These are phyloP conservation scores for Rhabdornis inornatus DNA, from an alignment of 2,113 vertebrate species.

Conservation along the genomic window DNA sequence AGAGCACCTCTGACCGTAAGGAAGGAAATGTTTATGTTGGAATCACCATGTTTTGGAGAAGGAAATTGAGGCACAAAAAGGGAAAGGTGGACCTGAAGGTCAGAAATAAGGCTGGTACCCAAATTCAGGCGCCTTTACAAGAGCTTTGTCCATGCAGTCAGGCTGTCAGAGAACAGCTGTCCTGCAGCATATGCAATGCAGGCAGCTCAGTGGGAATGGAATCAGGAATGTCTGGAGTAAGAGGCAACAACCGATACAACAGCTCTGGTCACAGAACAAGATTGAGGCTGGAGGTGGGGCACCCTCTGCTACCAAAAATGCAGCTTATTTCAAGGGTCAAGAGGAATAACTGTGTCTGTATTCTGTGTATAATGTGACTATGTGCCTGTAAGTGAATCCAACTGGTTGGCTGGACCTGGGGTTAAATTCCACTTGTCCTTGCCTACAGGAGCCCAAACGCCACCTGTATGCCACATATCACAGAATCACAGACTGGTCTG, in stretches of 20 bases:
- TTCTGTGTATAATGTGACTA: not conserved
- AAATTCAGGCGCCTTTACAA: not conserved
- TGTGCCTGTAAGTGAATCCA: not conserved
- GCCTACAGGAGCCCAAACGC: not conserved
- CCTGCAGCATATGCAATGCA: accelerated
- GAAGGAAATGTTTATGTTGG: not conserved
- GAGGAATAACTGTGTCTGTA: not conserved
- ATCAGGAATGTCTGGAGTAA: not conserved
- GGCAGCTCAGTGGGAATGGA: not conserved
- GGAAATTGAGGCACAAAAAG: not conserved
- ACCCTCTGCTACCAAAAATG: not conserved
- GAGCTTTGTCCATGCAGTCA: not conserved
- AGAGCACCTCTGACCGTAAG: not conserved
- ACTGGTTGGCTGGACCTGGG: not conserved
- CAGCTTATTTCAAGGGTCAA: not conserved
- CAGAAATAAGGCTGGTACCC: not conserved
- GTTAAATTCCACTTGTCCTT: not conserved
- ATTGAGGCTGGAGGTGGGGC: not conserved
- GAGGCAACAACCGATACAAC: not conserved
- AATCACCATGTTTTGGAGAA: not conserved
- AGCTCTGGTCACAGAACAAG: not conserved
- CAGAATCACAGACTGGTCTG: not conserved
- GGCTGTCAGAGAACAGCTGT: not conserved
- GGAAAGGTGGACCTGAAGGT: not conserved
- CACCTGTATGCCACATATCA: not conserved